These are phyloP conservation scores for Onychostruthus taczanowskii DNA, from an alignment of 2,113 vertebrate species.

Conservation along the genomic window DNA sequence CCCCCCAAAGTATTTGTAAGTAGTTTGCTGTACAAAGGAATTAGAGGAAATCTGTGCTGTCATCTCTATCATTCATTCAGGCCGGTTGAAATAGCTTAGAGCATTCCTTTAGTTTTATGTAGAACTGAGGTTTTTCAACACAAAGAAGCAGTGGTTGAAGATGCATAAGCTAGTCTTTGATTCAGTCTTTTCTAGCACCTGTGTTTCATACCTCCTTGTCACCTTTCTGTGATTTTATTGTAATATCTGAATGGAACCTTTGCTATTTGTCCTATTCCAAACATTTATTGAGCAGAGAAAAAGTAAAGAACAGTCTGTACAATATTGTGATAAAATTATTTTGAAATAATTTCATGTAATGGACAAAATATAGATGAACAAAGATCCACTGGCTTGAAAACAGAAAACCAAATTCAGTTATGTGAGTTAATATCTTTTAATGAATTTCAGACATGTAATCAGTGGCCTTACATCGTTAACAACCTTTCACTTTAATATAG, in stretches of 20 bases:
- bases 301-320: neutral
- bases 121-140: neutral
- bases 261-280: neutral
- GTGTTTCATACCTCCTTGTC: neutral
- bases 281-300: neutral
- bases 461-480: neutral
- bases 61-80: neutral
- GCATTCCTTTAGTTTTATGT: neutral
- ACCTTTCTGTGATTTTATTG: neutral
- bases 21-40: neutral
- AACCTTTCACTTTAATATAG: neutral
- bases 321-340: neutral
- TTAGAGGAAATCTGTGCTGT: neutral
- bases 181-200: neutral
- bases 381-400: neutral
- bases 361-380: neutral
- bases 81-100: rapidly evolving
- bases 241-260: neutral
- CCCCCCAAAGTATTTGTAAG: rapidly evolving
- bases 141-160: neutral
- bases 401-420: neutral
- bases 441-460: neutral
- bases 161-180: neutral
- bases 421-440: neutral
- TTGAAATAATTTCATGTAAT: neutral